Evolutionary conservation across 2,888 invertebrate genomes (phyloP).

Genomic region (Cactoblastis cactorum): DNA sequence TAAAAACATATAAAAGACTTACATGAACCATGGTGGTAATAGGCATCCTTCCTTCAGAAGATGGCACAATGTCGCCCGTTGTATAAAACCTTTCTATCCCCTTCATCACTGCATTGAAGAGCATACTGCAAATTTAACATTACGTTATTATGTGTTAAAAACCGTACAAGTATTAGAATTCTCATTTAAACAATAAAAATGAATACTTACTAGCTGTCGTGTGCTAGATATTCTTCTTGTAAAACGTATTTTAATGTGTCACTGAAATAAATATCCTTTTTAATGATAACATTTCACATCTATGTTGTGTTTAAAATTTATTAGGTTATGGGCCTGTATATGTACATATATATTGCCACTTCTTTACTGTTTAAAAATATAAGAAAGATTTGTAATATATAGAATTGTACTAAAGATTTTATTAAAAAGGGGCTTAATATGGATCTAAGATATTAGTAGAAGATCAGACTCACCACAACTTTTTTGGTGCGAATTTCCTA

Average conservation of each 20-base stretch:
- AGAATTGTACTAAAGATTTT: too few relatives aligned
- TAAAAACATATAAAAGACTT: conserved; percentile 33
- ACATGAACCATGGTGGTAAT: conserved; percentile 53
- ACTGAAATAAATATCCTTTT: conserved; percentile 61
- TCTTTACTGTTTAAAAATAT: too few relatives aligned
- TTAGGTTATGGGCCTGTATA: too few relatives aligned
- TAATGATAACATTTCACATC: too few relatives aligned
- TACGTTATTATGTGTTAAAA: too few relatives aligned
- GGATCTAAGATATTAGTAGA: too few relatives aligned
- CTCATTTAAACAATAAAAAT: too few relatives aligned
- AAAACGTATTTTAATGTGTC: conserved; percentile 82
- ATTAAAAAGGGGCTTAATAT: too few relatives aligned
- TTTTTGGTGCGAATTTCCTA: conserved; percentile 68
- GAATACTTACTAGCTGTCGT: conserved; percentile 89
- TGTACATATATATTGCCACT: too few relatives aligned
- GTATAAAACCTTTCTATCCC: conserved; percentile 82
- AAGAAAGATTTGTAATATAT: too few relatives aligned
- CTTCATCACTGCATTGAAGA: conserved; percentile 82
- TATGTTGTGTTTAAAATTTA: too few relatives aligned
- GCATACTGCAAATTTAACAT: conserved; percentile 77
- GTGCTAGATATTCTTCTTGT: conserved; percentile 84
- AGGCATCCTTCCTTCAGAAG: conserved; percentile 70
- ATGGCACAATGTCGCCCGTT: conserved; percentile 76
- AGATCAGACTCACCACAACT: conserved; percentile 48
- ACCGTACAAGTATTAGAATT: too few relatives aligned